Evolutionary conservation across 2,113 vertebrate species (phyloP), one percentile per base, ranked within the genome.

Genomic region (Platichthys stellatus): DNA sequence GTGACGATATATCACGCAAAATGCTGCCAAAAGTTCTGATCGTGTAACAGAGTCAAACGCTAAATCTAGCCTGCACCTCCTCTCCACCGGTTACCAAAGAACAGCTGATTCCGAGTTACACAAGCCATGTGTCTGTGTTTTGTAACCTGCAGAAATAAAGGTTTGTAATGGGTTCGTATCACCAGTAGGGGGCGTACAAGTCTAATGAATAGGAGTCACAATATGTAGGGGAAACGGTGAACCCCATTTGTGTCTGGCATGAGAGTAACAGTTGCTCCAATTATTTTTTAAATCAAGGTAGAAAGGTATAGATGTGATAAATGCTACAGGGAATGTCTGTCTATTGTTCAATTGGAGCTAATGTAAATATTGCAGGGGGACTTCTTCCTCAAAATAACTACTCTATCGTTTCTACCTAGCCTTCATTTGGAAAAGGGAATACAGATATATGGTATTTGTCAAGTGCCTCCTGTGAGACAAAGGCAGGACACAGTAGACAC

Each of bases 61-160:
- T 40, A 9, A 11, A 9, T 40, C 40, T 2, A 11, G 40, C 35
- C 11, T 5, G 8, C 1, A 10, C 38, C 9, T 5, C 3, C 45
- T 3, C 6, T 9, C n/a, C 3, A 0, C 21, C 12, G 13, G 81
- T 88, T 89, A 88, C 45, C 59, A 76, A 90, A 87, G 66, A 89
- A 86, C 69, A 72, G 69, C 89, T 82, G 89, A 80, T 90, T 70
- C 68, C 0, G 2, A 63, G 78, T 91, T 93, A 91, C 89, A 87
- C 79, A 91, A 91, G 69, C 61, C 76, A 76, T n/a, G 74, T 81
- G 78, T 20, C 1, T 0, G 64, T 63, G 82, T 92, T 91, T 90
- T 90, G 84, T 92, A 91, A 91, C 84, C 10, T 45, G 7, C 31
- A 21, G 21, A 69, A 2, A 3, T 4, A 2, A 21, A 7, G 4